Conservation (phyloP, 2,113 vertebrate genomes). For the Chaetorhynchus papuensis region DNA sequence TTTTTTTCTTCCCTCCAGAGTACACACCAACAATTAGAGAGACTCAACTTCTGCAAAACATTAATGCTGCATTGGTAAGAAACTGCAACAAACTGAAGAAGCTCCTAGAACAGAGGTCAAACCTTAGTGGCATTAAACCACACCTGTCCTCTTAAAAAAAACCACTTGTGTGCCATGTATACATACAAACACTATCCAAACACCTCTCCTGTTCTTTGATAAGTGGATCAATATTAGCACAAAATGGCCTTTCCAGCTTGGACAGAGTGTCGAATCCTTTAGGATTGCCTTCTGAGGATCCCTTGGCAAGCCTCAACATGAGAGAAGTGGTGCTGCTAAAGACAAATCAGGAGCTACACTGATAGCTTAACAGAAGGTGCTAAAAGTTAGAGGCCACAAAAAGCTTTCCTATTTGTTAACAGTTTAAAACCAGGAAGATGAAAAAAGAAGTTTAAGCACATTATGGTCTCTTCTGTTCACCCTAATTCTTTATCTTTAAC, state of each 20-base stretch:
- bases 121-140: not conserved
- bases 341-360: slow-evolving; percentile 6
- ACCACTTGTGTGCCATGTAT: not conserved
- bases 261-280: not conserved
- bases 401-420: slow-evolving; percentile 56
- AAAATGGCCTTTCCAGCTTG: slow-evolving; percentile 25
- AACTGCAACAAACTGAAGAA: not conserved
- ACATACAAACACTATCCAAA: not conserved
- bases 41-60: not conserved
- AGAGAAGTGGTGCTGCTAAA: slow-evolving; percentile 23
- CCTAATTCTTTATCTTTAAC: not conserved
- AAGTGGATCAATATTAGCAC: slow-evolving; percentile 1
- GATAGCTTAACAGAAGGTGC: slow-evolving; percentile 35
- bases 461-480: not conserved
- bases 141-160: not conserved
- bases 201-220: not conserved
- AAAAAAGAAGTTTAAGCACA: not conserved
- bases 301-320: slow-evolving; percentile 15
- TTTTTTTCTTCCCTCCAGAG: not conserved
- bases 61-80: not conserved
- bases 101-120: not conserved
- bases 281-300: slow-evolving; percentile 40
- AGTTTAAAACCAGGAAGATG: slow-evolving; percentile 30
- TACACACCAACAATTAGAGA: not conserved
- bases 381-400: slow-evolving; percentile 54